These are phyloP conservation scores for Alces alces DNA, from an alignment of 2,113 vertebrate genomes.

Conservation along the genomic window DNA sequence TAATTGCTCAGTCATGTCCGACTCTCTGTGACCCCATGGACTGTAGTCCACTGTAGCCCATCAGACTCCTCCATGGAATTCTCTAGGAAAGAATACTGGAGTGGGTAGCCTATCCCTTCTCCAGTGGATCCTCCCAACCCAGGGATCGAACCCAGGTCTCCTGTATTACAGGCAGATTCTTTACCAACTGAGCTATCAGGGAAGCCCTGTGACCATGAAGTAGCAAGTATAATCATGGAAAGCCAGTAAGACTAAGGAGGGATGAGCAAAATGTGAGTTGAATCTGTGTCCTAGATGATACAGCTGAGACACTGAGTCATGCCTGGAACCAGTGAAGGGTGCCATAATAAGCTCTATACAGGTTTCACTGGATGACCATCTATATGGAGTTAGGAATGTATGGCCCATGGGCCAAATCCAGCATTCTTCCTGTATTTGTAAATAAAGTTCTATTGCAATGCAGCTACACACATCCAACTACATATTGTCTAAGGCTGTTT, in stretches of 20 bases:
- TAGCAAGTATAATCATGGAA: background rate
- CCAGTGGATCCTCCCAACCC: background rate
- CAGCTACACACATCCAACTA: background rate
- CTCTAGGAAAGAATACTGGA: background rate
- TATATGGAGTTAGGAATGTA: too few species aligned
- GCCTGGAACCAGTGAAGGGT: background rate
- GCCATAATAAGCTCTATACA: background rate
- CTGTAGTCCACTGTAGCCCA: background rate
- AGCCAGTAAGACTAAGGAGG: too few species aligned
- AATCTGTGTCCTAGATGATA: background rate
- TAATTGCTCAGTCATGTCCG: background rate
- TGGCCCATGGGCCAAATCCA: background rate
- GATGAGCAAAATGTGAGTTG: background rate
- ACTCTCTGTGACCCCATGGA: background rate
- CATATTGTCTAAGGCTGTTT: accelerated
- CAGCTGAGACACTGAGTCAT: background rate
- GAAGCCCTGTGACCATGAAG: background rate
- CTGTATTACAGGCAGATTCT: background rate
- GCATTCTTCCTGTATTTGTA: background rate
- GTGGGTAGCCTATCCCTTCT: background rate
- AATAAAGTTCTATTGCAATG: background rate
- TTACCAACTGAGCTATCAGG: background rate
- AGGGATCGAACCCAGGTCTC: background rate
- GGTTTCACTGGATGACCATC: too few species aligned
- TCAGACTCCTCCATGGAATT: background rate